phyloP scores from a whole-genome alignment of 2,797 vertebrate genomes.

The Perodicticus potto region DNA sequence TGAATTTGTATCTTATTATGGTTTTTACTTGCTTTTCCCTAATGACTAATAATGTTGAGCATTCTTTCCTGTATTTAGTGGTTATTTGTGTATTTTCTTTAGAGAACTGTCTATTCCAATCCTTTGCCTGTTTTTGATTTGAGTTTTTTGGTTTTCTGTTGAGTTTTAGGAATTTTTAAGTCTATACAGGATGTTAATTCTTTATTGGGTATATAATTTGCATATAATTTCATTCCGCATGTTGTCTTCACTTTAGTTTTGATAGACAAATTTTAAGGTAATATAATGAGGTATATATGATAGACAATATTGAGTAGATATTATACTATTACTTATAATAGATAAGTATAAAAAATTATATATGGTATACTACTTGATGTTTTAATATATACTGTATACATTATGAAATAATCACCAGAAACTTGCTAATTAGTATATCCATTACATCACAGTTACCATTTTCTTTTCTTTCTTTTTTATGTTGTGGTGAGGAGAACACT shows the following conservation, averaged over 20 bases:
- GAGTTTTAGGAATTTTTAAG: background rate
- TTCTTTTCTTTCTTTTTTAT: background rate
- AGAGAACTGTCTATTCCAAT: background rate
- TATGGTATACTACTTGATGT: background rate
- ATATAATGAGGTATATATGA: background rate
- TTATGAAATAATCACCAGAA: background rate
- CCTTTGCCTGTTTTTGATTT: background rate
- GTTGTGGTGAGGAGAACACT: background rate
- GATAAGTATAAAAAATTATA: background rate
- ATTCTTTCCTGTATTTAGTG: background rate
- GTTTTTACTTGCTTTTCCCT: background rate
- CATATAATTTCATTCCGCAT: background rate
- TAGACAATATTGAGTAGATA: background rate
- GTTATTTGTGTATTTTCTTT: background rate
- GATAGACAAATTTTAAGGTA: background rate
- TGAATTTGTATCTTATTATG: background rate
- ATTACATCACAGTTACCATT: background rate
- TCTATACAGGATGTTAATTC: background rate
- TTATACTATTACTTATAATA: too few species aligned
- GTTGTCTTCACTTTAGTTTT: background rate
- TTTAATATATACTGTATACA: background rate
- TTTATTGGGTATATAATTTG: background rate
- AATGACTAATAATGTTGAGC: background rate
- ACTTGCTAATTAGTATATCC: background rate
- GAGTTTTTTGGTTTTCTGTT: background rate